Evolutionary conservation across 2,888 invertebrate species (phyloP).

Genomic region (Dryococelus australis): DNA sequence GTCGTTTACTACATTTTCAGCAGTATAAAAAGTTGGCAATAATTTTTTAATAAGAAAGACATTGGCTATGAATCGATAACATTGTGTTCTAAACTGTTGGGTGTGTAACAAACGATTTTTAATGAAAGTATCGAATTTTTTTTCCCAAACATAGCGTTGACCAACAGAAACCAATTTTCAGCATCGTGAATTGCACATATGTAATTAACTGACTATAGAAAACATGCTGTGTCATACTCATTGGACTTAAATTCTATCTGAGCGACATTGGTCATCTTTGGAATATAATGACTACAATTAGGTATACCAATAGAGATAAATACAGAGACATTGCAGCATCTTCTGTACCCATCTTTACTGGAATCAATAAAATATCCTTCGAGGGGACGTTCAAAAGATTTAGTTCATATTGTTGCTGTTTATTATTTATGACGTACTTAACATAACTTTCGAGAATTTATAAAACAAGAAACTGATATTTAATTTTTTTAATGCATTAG

Average conservation of each 20-base stretch:
- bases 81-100: neutral
- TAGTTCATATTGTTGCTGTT: neutral
- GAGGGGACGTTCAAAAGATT: neutral
- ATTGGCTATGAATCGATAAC: neutral
- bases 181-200: neutral
- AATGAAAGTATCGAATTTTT: neutral
- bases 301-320: neutral
- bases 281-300: neutral
- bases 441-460: neutral
- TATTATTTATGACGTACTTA: neutral
- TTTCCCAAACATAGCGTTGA: neutral
- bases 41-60: neutral
- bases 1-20: neutral
- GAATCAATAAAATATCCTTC: neutral
- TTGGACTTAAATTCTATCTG: neutral
- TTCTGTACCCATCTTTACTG: neutral
- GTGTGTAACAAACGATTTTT: neutral
- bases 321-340: neutral
- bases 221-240: neutral
- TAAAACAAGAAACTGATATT: too few species aligned
- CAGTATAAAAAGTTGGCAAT: neutral
- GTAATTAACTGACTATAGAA: neutral
- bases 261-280: conserved; percentile 1
- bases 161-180: neutral
- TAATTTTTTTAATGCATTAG: too few species aligned